Evolutionary conservation across 1,140 invertebrate genomes (phyloP).

Genomic region (Diorhabda sublineata): DNA sequence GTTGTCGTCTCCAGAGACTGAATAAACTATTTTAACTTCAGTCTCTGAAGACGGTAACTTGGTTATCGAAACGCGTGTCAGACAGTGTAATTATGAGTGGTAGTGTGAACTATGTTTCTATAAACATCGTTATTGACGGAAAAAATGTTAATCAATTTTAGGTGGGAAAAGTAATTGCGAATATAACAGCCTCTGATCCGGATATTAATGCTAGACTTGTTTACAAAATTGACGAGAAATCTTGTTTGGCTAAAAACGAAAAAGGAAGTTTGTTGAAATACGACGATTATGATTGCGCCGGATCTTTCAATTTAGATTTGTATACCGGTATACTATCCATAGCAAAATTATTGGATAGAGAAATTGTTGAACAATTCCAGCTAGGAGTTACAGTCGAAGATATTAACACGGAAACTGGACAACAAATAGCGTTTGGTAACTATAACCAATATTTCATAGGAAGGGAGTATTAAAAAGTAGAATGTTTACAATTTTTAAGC

Average conservation of each 20-base stretch:
- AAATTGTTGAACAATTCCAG: constrained; percentile 75
- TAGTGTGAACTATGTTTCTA: too few species aligned
- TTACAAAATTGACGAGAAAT: constrained; percentile 66
- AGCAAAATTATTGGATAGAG: constrained; percentile 70
- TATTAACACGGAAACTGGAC: constrained; percentile 69
- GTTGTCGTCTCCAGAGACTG: too few species aligned
- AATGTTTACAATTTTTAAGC: background rate
- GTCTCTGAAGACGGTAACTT: too few species aligned
- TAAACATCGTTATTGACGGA: too few species aligned
- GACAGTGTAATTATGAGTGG: too few species aligned
- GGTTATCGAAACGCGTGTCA: too few species aligned
- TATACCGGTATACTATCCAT: constrained; percentile 68
- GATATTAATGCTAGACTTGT: constrained; percentile 73
- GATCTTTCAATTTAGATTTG: constrained; percentile 69
- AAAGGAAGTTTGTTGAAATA: constrained; percentile 66
- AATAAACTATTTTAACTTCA: too few species aligned
- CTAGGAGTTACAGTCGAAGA: constrained; percentile 79
- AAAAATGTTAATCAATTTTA: constrained; percentile 35
- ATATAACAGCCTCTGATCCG: constrained; percentile 69
- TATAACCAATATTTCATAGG: background rate
- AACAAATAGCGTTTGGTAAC: constrained; percentile 67
- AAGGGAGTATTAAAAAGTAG: background rate
- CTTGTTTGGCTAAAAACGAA: constrained; percentile 75
- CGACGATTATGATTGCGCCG: constrained; percentile 67
- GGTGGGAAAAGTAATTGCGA: constrained; percentile 67